Evolutionary conservation across 2,888 invertebrate species (phyloP), one percentile per base, ranked within the genome.

Genomic region (Hermaeophaga mercurialis): DNA sequence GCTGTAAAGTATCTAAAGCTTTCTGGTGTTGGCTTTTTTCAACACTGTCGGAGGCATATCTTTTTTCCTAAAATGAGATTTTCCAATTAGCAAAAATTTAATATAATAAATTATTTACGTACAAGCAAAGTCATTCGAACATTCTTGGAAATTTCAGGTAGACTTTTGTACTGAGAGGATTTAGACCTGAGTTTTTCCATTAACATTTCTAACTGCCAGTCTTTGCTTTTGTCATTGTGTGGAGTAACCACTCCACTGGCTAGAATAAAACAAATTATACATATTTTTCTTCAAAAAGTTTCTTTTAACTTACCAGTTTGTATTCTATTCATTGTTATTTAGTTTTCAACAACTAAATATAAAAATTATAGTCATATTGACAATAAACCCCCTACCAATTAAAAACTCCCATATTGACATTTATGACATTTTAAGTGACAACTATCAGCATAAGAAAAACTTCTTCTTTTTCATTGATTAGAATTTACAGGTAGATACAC

Each of bases 131-230:
- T 86, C 87, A 92, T 90, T 67, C 94, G 84, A 66, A 94, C 85
- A 67, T 89, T 88, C 79, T 95, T 95, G 14, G 94, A 90, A 62
- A 90, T 90, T 75, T 96, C 95, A 56, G 85, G 82, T 74, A 95
- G 85, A 60, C 89, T 86, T 79, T 91, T 92, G 67, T 86, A 87
- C 65, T 91, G 91, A 47, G 86, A 83, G 60, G 89, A 84, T 80
- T 94, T 93, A 36, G 91, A 89, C 55, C 94, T 85, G 48, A 96
- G 80, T 73, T 91, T 91, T 75, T 96, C 95, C 94, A 96, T 95
- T 59, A 95, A 81, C 58, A 92, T 84, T 77, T 94, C 91, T 80
- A 90, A 85, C 75, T 92, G 91, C 84, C 87, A 86, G 78, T 87
- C 85, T 75, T 85, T 87, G 59, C 82, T 82, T 70, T 86, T 87